Evolutionary conservation across 2,888 invertebrate genomes (phyloP).

Genomic region (Epirrhoe alternata): DNA sequence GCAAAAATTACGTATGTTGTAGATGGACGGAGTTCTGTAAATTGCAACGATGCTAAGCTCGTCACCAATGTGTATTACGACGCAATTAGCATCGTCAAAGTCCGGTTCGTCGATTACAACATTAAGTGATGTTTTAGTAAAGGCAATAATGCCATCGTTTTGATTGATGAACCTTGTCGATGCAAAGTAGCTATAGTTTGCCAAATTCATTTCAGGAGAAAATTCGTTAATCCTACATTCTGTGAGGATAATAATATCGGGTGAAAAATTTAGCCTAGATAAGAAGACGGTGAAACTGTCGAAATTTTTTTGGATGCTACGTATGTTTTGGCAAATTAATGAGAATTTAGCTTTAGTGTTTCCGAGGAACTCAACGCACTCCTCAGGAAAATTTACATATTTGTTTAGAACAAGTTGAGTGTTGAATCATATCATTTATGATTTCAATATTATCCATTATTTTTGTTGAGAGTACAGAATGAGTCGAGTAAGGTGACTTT

Average conservation of each 20-base stretch:
- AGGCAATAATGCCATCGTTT: conserved; percentile 20
- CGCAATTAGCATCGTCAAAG: conserved; percentile 12
- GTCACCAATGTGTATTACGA: neutral
- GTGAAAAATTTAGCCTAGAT: neutral
- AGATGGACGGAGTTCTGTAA: conserved; percentile 7
- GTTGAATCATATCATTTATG: neutral
- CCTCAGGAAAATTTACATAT: neutral
- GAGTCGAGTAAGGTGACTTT: too few relatives aligned
- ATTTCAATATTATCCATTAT: too few relatives aligned
- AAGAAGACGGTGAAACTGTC: conserved; percentile 5
- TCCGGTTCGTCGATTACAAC: conserved; percentile 8
- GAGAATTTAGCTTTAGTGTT: neutral
- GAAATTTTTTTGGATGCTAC: conserved; percentile 17
- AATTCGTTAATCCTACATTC: conserved; percentile 15
- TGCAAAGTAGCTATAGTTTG: neutral
- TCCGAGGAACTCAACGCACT: neutral
- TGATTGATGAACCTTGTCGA: conserved; percentile 13
- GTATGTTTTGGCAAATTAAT: conserved; percentile 15
- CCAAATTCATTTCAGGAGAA: neutral
- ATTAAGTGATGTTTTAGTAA: neutral
- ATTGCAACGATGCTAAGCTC: neutral
- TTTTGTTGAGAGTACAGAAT: too few relatives aligned
- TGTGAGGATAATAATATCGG: conserved; percentile 14
- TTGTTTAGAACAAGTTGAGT: neutral
- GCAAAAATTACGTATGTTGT: conserved; percentile 1